phyloP scores from a whole-genome alignment of 2,113 vertebrate genomes.

The Myiagra hebetior region DNA sequence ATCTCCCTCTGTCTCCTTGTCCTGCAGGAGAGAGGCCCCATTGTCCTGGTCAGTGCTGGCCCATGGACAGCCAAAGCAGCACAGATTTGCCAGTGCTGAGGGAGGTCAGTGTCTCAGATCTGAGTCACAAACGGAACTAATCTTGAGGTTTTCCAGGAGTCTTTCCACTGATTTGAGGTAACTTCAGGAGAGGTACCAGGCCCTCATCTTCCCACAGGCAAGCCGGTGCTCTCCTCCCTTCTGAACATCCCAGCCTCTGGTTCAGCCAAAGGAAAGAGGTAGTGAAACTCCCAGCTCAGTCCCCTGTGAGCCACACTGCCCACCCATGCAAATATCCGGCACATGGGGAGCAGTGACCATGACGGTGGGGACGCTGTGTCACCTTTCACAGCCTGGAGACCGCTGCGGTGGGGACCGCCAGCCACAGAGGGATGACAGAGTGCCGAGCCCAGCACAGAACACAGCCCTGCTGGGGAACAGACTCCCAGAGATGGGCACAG shows the following conservation, averaged over 20 bases:
- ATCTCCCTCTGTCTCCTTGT: background rate
- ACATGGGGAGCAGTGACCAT: background rate
- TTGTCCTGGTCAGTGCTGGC: fast-evolving
- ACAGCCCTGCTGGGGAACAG: background rate
- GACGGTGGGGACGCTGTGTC: fast-evolving
- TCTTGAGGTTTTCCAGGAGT: background rate
- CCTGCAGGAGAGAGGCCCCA: slow-evolving; percentile 1
- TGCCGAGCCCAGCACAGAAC: fast-evolving
- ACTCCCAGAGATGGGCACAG: background rate
- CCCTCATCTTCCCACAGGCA: background rate
- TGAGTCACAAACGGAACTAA: background rate
- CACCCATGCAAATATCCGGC: background rate
- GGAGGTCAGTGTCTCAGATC: background rate
- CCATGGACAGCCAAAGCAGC: background rate
- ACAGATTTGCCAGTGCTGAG: background rate
- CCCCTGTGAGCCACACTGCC: background rate
- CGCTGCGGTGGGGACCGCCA: fast-evolving
- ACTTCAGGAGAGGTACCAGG: background rate
- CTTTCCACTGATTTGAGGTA: background rate
- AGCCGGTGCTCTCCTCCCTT: background rate
- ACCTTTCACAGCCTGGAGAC: background rate
- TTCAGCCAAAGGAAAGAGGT: background rate
- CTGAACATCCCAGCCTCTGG: background rate
- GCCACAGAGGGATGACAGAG: background rate
- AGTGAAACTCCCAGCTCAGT: background rate